Evolutionary conservation across 2,888 invertebrate genomes (phyloP).

Genomic region (Drosophila lutescens): DNA sequence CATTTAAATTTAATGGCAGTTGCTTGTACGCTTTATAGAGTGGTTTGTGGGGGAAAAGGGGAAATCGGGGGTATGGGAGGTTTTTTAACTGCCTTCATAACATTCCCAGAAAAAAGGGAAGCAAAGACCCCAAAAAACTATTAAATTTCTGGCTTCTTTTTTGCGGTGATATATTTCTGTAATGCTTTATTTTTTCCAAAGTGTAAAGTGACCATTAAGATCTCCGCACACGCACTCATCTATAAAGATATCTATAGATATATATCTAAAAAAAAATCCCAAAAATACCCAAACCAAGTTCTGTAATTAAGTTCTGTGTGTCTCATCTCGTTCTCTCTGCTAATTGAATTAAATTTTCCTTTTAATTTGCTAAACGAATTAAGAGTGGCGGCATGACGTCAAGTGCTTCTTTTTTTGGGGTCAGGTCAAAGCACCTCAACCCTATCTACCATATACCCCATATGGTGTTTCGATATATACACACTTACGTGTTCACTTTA

Average conservation of each 20-base stretch:
- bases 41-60: not conserved
- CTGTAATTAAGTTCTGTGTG: conserved; percentile 41
- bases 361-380: conserved; percentile 70
- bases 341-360: conserved; percentile 77
- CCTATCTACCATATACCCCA: not conserved
- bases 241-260: too few species aligned
- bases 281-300: not conserved
- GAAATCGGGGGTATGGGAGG: conserved; percentile 10
- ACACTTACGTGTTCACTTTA: conserved; percentile 7
- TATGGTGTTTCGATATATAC: not conserved
- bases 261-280: too few species aligned
- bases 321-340: conserved; percentile 20
- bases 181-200: conserved; percentile 26
- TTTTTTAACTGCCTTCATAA: conserved; percentile 45
- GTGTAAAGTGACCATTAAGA: conserved; percentile 58
- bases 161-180: not conserved
- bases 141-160: conserved; percentile 33
- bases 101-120: conserved; percentile 59
- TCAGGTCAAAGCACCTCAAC: conserved; percentile 9
- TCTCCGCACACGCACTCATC: conserved; percentile 18
- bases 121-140: conserved; percentile 28
- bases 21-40: conserved; percentile 69
- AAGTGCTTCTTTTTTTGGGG: conserved; percentile 21
- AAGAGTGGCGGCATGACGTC: conserved; percentile 42
- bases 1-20: conserved; percentile 78